Percentiles rank a stretch among this genome's conserved stretches.
phyloP scores from a whole-genome alignment of 2,888 invertebrate genomes.

The Athalia rosae region DNA sequence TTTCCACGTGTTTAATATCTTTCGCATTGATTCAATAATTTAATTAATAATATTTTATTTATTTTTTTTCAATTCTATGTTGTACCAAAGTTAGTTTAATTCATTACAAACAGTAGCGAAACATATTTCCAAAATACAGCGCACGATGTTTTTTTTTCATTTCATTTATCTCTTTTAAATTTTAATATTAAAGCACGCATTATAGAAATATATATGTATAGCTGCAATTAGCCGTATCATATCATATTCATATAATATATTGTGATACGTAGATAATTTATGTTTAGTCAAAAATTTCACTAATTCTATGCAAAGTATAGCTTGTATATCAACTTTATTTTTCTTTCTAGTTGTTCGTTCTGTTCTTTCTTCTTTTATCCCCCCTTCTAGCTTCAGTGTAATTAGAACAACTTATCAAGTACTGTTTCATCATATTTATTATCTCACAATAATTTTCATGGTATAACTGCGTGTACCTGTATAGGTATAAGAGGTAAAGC shows the following conservation, averaged over 20 bases:
- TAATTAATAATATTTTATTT: too few relatives aligned
- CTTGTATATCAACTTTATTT: conserved; percentile 77
- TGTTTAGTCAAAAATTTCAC: conserved; percentile 81
- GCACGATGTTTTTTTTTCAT: too few relatives aligned
- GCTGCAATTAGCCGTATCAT: background rate
- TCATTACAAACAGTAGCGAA: too few relatives aligned
- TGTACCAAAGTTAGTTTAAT: too few relatives aligned
- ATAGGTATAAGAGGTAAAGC: background rate
- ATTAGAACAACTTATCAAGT: conserved; percentile 46
- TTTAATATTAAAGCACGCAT: background rate
- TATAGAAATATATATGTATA: background rate
- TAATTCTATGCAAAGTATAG: conserved; percentile 96
- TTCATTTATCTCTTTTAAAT: too few relatives aligned
- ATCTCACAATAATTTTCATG: conserved; percentile 35
- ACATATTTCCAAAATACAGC: too few relatives aligned
- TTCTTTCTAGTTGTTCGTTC: conserved; percentile 73
- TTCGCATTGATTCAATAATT: too few relatives aligned
- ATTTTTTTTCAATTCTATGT: too few relatives aligned
- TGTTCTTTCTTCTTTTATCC: background rate
- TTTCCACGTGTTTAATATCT: too few relatives aligned
- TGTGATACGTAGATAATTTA: background rate
- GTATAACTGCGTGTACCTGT: conserved; percentile 1
- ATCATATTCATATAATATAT: background rate
- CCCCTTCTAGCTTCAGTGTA: background rate
- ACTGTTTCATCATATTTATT: conserved; percentile 26